Evolutionary conservation across 2,888 invertebrate species (phyloP).

Genomic region (Leucania comma): DNA sequence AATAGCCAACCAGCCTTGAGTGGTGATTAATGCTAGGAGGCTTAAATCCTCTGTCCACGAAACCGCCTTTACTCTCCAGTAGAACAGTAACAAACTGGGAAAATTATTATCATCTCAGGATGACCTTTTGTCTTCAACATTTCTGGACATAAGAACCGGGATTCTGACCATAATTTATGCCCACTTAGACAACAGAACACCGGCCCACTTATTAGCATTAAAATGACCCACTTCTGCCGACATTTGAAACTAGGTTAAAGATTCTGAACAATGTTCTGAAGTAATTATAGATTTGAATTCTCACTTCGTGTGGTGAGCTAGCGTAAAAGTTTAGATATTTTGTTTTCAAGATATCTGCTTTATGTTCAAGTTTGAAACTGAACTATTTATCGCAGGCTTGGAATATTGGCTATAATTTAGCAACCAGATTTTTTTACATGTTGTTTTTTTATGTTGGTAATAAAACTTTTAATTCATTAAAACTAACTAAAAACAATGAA

Average conservation of each 20-base stretch:
- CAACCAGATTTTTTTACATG: too few relatives aligned
- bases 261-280: constrained; percentile 30
- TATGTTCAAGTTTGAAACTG: neutral
- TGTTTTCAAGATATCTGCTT: constrained; percentile 18
- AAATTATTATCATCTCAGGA: too few relatives aligned
- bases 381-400: neutral
- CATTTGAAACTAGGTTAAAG: constrained; percentile 51
- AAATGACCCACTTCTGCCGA: constrained; percentile 33
- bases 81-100: too few relatives aligned
- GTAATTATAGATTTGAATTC: constrained; percentile 43
- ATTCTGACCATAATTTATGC: constrained; percentile 25
- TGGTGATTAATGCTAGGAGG: too few relatives aligned
- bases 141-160: constrained; percentile 18
- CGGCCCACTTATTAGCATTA: constrained; percentile 42
- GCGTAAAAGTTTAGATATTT: constrained; percentile 15
- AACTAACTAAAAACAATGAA: too few relatives aligned
- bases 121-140: neutral
- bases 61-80: too few relatives aligned
- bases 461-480: too few relatives aligned
- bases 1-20: too few relatives aligned
- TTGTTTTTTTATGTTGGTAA: too few relatives aligned
- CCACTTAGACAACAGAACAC: constrained; percentile 20
- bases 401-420: too few relatives aligned
- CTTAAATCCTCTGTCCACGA: too few relatives aligned
- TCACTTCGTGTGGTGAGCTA: constrained; percentile 19